These are phyloP conservation scores for Tor tambroides DNA, from an alignment of 2,113 vertebrate species.

Conservation along the genomic window DNA sequence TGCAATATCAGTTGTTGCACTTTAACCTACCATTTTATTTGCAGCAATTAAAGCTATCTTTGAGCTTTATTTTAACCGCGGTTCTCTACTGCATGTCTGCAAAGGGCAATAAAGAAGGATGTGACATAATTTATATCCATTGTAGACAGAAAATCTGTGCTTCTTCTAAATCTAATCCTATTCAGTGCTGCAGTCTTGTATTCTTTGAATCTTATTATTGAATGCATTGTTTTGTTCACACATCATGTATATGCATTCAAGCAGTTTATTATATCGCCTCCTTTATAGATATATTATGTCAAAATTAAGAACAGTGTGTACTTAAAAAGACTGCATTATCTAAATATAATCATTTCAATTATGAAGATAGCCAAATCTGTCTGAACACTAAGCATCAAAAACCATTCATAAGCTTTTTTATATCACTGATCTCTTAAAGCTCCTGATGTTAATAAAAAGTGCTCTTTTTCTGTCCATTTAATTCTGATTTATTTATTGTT, in stretches of 20 bases:
- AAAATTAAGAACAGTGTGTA: background rate
- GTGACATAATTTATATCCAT: constrained; percentile 4
- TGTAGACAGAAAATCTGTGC: constrained; percentile 12
- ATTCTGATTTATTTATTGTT: constrained; percentile 45
- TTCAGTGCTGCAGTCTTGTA: background rate
- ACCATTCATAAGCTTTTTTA: constrained; percentile 20
- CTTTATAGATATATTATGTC: background rate
- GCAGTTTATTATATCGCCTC: background rate
- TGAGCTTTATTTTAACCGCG: background rate
- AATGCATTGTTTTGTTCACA: background rate
- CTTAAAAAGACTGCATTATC: background rate
- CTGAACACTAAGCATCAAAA: constrained; percentile 34
- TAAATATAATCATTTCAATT: constrained; percentile 34
- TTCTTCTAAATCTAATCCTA: constrained; percentile 5
- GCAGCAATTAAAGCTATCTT: constrained; percentile 12
- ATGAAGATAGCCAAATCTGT: constrained; percentile 23
- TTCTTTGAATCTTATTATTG: constrained; percentile 1
- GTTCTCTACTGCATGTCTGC: background rate
- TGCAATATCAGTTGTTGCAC: constrained; percentile 27
- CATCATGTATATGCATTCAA: constrained; percentile 8
- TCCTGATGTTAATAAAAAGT: constrained; percentile 14
- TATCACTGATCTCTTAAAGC: constrained; percentile 34
- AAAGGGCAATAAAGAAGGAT: background rate
- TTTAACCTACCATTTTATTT: constrained; percentile 22
- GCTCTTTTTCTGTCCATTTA: constrained; percentile 15